Percentiles rank a stretch among this genome's conserved stretches.
Conservation (phyloP, 2,797 vertebrate species). For the Huso huso region DNA sequence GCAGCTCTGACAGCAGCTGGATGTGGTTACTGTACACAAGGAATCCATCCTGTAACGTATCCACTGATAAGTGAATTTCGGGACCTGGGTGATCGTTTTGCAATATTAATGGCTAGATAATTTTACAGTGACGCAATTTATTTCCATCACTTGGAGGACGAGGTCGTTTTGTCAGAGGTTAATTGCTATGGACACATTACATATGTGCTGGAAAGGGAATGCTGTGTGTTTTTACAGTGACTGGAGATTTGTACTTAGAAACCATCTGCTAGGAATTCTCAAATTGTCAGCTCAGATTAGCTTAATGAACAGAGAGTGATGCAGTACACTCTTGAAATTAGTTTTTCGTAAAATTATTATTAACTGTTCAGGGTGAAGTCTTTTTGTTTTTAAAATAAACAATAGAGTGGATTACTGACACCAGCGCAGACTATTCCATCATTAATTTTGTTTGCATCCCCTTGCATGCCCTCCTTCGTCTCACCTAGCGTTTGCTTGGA, state of each 20-base stretch:
- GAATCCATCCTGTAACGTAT: background rate
- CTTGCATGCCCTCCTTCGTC: too few species aligned
- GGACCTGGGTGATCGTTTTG: background rate
- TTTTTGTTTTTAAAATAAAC: background rate
- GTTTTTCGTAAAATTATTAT: slow-evolving; percentile 7
- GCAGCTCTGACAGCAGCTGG: too few species aligned
- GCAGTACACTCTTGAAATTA: slow-evolving; percentile 10
- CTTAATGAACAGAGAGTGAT: slow-evolving; percentile 19
- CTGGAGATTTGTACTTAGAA: slow-evolving; percentile 24
- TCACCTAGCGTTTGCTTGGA: too few species aligned
- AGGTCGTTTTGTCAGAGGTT: slow-evolving; percentile 21
- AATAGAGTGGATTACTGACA: too few species aligned
- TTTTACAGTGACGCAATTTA: background rate
- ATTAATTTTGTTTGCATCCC: too few species aligned
- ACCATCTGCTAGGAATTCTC: slow-evolving; percentile 41
- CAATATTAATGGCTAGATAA: background rate
- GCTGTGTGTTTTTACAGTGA: slow-evolving; percentile 17
- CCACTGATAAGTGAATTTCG: background rate
- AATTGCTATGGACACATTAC: slow-evolving; percentile 25
- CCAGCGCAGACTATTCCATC: too few species aligned
- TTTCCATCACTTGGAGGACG: slow-evolving; percentile 5
- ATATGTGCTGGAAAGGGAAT: slow-evolving; percentile 24
- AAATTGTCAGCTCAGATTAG: slow-evolving; percentile 26
- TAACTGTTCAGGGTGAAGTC: background rate
- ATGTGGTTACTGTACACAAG: background rate